Conservation (phyloP, 2,113 vertebrate genomes). For the Chaetorhynchus papuensis region DNA sequence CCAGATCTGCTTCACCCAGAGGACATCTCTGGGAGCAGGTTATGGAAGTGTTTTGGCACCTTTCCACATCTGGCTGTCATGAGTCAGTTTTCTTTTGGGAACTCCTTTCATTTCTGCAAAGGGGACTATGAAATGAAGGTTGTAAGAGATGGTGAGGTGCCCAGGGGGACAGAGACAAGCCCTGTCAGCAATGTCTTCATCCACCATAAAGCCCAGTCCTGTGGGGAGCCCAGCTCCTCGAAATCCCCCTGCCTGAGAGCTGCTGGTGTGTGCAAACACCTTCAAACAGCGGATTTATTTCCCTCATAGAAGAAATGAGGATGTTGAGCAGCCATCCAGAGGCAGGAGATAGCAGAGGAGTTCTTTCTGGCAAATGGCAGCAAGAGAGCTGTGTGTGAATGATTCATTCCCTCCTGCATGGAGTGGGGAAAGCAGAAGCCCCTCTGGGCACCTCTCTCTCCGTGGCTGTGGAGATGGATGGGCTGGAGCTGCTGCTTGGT, state of each 20-base stretch:
- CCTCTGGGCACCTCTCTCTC: not conserved
- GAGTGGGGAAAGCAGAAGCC: not conserved
- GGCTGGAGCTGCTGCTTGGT: not conserved
- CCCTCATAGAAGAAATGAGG: not conserved
- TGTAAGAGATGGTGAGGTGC: not conserved
- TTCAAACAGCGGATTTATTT: not conserved
- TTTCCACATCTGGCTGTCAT: not conserved
- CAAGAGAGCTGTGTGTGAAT: not conserved
- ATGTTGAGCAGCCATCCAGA: not conserved
- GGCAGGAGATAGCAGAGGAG: not conserved
- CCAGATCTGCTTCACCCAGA: not conserved
- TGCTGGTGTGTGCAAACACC: not conserved
- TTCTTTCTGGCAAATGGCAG: not conserved
- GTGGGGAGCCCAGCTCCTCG: not conserved
- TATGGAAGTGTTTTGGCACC: not conserved
- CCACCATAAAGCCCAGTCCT: not conserved
- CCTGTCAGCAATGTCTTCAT: not conserved
- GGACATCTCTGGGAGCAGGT: not conserved
- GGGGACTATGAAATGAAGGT: not conserved
- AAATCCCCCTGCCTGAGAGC: not conserved
- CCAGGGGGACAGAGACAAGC: not conserved
- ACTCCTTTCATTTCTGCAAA: not conserved
- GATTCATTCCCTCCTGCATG: not conserved
- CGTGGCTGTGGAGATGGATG: not conserved
- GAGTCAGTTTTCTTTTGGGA: not conserved